Evolutionary conservation across 2,113 vertebrate genomes (phyloP).

Genomic region (Lepus americanus): DNA sequence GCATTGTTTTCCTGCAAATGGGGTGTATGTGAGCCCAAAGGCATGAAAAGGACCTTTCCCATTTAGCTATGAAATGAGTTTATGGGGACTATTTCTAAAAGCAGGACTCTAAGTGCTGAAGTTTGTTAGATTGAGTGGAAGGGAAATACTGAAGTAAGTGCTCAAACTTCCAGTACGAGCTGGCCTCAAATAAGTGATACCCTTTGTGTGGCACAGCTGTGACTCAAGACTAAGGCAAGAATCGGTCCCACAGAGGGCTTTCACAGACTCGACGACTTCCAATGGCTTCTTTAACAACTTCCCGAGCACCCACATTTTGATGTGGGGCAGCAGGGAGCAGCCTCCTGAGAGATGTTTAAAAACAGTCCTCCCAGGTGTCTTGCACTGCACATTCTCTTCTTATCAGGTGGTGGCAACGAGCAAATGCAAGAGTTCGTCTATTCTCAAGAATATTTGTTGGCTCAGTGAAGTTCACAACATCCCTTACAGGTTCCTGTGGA

Average conservation of each 20-base stretch:
- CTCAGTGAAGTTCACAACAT: conserved; percentile 59
- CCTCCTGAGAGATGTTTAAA: conserved; percentile 45
- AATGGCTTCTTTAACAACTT: conserved; percentile 58
- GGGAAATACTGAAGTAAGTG: conserved; percentile 41
- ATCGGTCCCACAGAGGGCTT: conserved; percentile 56
- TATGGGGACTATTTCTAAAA: conserved; percentile 48
- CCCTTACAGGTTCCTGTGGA: conserved; percentile 50
- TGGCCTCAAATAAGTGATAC: conserved; percentile 27
- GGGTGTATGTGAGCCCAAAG: neutral
- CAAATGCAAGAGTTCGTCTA: conserved; percentile 47
- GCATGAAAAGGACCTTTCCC: conserved; percentile 36
- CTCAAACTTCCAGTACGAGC: neutral
- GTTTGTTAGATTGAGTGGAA: conserved; percentile 49
- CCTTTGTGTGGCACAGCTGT: conserved; percentile 2
- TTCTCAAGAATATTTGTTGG: conserved; percentile 58
- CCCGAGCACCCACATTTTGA: conserved; percentile 47
- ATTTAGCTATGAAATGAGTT: conserved; percentile 60
- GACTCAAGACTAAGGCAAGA: conserved; percentile 61
- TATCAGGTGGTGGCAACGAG: conserved; percentile 15
- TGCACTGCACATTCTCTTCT: conserved; percentile 26
- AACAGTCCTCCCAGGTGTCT: conserved; percentile 33
- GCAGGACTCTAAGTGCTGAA: conserved; percentile 44
- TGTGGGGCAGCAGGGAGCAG: conserved; percentile 17
- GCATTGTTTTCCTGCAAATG: conserved; percentile 46
- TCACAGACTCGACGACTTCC: conserved; percentile 55